Percentiles rank a stretch among this genome's conserved stretches.
Evolutionary conservation across 1,140 invertebrate species (phyloP).

Genomic region (Sminthurinus signatus): DNA sequence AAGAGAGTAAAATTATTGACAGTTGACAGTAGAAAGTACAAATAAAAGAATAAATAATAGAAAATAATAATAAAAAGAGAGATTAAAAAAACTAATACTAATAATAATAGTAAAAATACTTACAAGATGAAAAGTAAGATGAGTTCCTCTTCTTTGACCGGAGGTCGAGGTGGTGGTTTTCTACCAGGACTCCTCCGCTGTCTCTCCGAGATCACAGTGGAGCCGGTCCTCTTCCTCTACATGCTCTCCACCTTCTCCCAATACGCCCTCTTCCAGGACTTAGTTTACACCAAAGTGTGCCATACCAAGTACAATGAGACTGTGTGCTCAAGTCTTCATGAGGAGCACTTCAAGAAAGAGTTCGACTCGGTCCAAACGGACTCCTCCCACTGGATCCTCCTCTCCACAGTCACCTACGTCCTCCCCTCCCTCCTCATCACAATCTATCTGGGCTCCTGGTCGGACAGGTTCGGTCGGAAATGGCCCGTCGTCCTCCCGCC

Average conservation of each 20-base stretch:
- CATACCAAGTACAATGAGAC: slow-evolving; percentile 31
- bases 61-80: no score
- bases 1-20: no score
- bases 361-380: slow-evolving; percentile 44
- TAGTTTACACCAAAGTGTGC: slow-evolving; percentile 49
- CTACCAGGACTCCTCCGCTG: not conserved
- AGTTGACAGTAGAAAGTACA: no score
- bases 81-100: no score
- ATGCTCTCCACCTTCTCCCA: slow-evolving; percentile 49
- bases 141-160: no score
- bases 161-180: not conserved
- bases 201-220: slow-evolving; percentile 44
- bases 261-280: slow-evolving; percentile 48
- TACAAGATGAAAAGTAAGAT: no score
- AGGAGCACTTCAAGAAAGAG: slow-evolving; percentile 39
- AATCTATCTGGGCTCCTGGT: slow-evolving; percentile 35
- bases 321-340: slow-evolving; percentile 43
- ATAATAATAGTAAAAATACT: no score
- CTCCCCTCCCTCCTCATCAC: slow-evolving; percentile 47
- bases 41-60: no score
- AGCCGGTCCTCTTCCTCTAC: slow-evolving; percentile 51
- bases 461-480: slow-evolving; percentile 48
- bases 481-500: slow-evolving; percentile 48
- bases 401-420: slow-evolving; percentile 46
- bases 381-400: slow-evolving; percentile 47